These are phyloP conservation scores for Poecilia velifera DNA, from an alignment of 2,797 vertebrate genomes.

Conservation along the genomic window DNA sequence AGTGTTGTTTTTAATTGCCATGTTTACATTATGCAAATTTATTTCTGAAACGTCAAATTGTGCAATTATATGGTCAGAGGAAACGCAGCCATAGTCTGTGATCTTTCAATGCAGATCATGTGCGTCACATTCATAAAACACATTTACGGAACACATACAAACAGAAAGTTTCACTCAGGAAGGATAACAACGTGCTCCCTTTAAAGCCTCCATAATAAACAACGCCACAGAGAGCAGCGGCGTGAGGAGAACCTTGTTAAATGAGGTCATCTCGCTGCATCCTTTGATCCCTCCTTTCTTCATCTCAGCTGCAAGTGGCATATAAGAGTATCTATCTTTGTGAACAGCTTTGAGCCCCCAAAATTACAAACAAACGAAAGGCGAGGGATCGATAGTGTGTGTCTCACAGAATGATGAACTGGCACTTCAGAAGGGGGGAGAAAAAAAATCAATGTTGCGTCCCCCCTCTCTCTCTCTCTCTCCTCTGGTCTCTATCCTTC, in stretches of 20 bases:
- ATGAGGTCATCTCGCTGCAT: slow-evolving; percentile 69
- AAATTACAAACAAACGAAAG: slow-evolving; percentile 87
- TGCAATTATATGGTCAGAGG: no score
- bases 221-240: slow-evolving; percentile 27
- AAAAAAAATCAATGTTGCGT: slow-evolving; percentile 77
- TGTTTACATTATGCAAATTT: no score
- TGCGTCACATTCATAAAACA: neutral
- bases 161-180: slow-evolving; percentile 2
- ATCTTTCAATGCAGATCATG: neutral
- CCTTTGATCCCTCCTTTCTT: slow-evolving; percentile 71
- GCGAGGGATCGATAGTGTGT: slow-evolving; percentile 76
- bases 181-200: neutral
- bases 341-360: slow-evolving; percentile 77
- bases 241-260: slow-evolving; percentile 46
- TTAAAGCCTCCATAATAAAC: slow-evolving; percentile 9
- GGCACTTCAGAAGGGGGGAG: slow-evolving; percentile 74
- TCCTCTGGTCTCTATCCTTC: slow-evolving; percentile 40
- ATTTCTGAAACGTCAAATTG: no score
- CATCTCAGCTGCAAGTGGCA: slow-evolving; percentile 59
- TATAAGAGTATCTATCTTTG: slow-evolving; percentile 76
- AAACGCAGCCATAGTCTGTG: neutral
- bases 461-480: slow-evolving; percentile 48
- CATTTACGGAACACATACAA: no score
- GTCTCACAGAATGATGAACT: slow-evolving; percentile 85
- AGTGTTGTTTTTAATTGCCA: no score